phyloP scores from a whole-genome alignment of 2,113 vertebrate species.

The Nasalis larvatus region DNA sequence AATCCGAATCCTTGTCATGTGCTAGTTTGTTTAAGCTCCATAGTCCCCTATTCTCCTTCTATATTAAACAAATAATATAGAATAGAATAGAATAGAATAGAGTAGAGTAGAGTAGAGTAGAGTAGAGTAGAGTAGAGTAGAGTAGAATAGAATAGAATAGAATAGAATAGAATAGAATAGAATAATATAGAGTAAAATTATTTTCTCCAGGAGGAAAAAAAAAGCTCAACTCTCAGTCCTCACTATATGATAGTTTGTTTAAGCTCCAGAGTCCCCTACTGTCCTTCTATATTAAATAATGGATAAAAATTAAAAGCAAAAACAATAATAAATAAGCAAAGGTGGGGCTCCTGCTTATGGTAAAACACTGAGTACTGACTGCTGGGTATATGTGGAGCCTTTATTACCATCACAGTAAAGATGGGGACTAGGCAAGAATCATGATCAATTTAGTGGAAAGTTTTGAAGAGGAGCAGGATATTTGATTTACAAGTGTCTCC shows the following conservation, averaged over 20 bases:
- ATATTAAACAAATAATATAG: background rate
- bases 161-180: too few species aligned
- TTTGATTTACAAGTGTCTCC: background rate
- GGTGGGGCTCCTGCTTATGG: background rate
- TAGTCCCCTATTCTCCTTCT: background rate
- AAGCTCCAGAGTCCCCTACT: background rate
- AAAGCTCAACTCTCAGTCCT: background rate
- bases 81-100: too few species aligned
- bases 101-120: too few species aligned
- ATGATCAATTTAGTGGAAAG: background rate
- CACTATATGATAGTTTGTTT: background rate
- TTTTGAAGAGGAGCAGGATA: conserved; percentile 13
- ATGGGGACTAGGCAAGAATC: background rate
- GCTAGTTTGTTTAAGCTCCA: background rate
- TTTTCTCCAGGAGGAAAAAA: background rate
- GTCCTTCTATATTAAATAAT: conserved; percentile 23
- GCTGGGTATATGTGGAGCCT: background rate
- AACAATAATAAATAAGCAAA: background rate
- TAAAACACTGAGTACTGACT: background rate
- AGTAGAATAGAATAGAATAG: too few species aligned
- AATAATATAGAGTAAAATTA: background rate
- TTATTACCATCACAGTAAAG: background rate
- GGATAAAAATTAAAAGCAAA: background rate
- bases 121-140: too few species aligned
- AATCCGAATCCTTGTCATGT: background rate